Evolutionary conservation across 2,797 vertebrate species (phyloP).

Genomic region (Sebastes elongatus): DNA sequence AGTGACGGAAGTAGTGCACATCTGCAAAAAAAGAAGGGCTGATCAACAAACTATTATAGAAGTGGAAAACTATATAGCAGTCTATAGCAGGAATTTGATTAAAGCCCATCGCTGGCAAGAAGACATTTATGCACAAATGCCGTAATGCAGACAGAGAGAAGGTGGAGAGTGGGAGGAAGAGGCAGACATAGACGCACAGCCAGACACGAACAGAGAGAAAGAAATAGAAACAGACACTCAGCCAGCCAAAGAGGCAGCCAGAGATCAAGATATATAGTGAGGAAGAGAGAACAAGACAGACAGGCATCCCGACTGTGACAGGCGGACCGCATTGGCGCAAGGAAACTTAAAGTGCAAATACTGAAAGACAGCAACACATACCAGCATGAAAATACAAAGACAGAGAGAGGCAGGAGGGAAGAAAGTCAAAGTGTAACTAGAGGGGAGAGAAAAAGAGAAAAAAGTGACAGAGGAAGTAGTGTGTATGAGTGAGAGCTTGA

Average conservation of each 20-base stretch:
- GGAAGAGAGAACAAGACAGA: constrained; percentile 50
- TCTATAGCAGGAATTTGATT: background rate
- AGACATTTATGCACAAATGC: constrained; percentile 16
- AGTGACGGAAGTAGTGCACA: constrained; percentile 16
- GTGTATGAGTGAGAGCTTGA: constrained; percentile 33
- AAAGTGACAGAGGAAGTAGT: constrained; percentile 45
- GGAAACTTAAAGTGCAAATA: constrained; percentile 53
- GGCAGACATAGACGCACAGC: constrained; percentile 30
- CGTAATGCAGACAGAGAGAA: constrained; percentile 34
- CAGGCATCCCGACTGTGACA: constrained; percentile 50
- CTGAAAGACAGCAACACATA: constrained; percentile 45
- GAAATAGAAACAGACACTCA: constrained; percentile 49
- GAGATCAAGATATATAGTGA: constrained; percentile 42
- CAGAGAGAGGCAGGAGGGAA: constrained; percentile 8
- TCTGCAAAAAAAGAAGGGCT: background rate
- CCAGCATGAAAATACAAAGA: constrained; percentile 22
- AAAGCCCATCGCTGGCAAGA: constrained; percentile 2
- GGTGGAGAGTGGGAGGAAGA: constrained; percentile 41
- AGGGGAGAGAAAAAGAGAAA: constrained; percentile 36
- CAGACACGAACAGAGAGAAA: constrained; percentile 31
- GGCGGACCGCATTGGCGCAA: constrained; percentile 28
- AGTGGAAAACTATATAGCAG: background rate
- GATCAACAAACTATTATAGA: constrained; percentile 8
- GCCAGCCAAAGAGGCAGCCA: constrained; percentile 41
- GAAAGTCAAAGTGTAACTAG: constrained; percentile 56